Base-by-base conservation (phyloP, 2,797 vertebrate genomes). In the Triplophysa bombifrons region DNA sequence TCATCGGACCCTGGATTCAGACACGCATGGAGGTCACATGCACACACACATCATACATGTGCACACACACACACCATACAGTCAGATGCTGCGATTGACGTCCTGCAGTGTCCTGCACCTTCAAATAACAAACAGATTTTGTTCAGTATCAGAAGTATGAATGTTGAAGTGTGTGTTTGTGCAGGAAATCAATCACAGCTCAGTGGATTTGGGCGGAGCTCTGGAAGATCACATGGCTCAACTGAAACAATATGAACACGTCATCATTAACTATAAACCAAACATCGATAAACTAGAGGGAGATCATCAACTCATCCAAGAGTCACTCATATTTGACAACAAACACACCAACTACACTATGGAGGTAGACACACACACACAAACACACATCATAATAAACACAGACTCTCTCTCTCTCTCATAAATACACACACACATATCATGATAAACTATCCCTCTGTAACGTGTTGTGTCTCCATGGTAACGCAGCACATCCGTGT, bases 201-300 rank as follows among this genome's bases (percentile, higher is more conserved):
- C 94, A 20, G 85, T 93, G 81, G 94, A 95, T 84, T 90, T 94
- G 83, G 90, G 90, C 1, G 93, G 91, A 22, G 89, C 93, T 56
- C 89, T 96, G 89, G 95, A 96, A 86, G 95, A 96, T 90, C 95
- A 96, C 92, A 95, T 96, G 94, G 95, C 91, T 76, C 94, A 95
- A 78, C 89, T 96, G 84, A 96, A 96, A 82, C 94, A 95, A 85
- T 94, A 91, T 0, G 95, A 96, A 71, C 93, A 94, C 76, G 91
- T 93, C 83, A 95, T 95, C 85, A 91, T 96, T 80, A 95, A 94
- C 86, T 96, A 96, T 78, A 96, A 96, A 86, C 91, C 88, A 83
- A 96, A 96, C 83, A 93, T 96, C 16, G 95, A 96, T 90, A 95
- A 95, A 86, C 91, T 96, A 80, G 95, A 96, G 83, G 95, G 93